Percentiles rank a stretch among this genome's conserved stretches.
Conservation (phyloP, 2,113 vertebrate species). For the Mirza zaza region DNA sequence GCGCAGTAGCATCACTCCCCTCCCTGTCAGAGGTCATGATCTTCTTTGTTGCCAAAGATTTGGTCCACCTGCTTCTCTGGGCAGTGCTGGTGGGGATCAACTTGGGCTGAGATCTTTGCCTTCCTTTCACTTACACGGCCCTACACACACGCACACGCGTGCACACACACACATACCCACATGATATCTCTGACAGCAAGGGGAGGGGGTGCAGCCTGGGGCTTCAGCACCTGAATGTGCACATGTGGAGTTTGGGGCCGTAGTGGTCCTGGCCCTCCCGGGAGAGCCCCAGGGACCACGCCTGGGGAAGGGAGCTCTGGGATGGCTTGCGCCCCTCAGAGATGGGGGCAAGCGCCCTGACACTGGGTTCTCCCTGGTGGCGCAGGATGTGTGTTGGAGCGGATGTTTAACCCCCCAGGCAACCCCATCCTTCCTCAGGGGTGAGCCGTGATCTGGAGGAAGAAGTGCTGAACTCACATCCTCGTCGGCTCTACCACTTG, state of each 20-base stretch:
- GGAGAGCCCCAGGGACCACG: too few relatives aligned
- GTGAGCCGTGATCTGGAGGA: neutral
- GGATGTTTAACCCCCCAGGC: neutral
- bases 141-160: too few relatives aligned
- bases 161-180: fast-evolving
- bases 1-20: neutral
- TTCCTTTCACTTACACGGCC: neutral
- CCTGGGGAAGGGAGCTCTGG: fast-evolving
- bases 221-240: neutral
- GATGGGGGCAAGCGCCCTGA: neutral
- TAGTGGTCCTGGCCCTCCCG: too few relatives aligned
- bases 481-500: too few relatives aligned
- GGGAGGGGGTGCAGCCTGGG: too few relatives aligned
- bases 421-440: neutral
- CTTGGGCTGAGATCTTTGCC: neutral
- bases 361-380: neutral
- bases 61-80: neutral
- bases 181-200: neutral
- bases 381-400: neutral
- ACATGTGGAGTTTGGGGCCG: neutral
- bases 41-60: neutral
- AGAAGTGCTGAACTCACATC: neutral
- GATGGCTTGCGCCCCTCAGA: neutral
- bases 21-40: neutral
- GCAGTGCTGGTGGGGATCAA: neutral